Conservation (phyloP, 2,888 invertebrate genomes). For the Athalia cordata region DNA sequence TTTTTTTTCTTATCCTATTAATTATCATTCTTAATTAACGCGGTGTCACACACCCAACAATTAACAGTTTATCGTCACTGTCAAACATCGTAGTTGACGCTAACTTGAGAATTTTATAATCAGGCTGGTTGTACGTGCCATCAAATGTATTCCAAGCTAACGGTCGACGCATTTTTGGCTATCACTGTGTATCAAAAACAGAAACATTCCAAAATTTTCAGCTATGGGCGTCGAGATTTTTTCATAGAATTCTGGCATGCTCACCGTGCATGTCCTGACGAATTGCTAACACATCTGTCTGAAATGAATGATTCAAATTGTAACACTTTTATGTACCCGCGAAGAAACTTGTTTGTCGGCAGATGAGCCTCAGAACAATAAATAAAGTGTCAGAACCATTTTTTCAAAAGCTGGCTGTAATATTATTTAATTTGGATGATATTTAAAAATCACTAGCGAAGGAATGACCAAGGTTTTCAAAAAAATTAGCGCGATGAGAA, state of each 20-base stretch:
- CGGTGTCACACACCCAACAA: slow-evolving; percentile 13
- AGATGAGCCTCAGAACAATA: slow-evolving; percentile 38
- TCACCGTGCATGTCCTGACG: not conserved
- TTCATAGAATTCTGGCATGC: not conserved
- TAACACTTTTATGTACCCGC: slow-evolving; percentile 27
- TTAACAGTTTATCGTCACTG: slow-evolving; percentile 15
- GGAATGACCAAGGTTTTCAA: slow-evolving; percentile 21
- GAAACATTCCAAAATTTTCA: not conserved
- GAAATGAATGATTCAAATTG: slow-evolving; percentile 31
- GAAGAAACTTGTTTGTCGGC: slow-evolving; percentile 29
- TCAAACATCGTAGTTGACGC: not conserved
- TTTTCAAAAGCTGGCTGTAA: slow-evolving; percentile 28
- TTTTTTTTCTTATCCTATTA: slow-evolving; percentile 47
- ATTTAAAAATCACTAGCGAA: not conserved
- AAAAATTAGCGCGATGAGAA: not conserved
- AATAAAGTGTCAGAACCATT: slow-evolving; percentile 42
- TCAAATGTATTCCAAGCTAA: slow-evolving; percentile 23
- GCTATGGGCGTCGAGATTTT: slow-evolving; percentile 4
- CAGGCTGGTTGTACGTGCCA: slow-evolving; percentile 21
- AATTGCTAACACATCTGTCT: slow-evolving; percentile 16
- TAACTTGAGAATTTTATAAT: slow-evolving; percentile 17
- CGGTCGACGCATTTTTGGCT: slow-evolving; percentile 1
- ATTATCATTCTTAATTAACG: slow-evolving; percentile 27
- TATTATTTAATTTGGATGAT: slow-evolving; percentile 1
- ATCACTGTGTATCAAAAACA: not conserved